A percentile compares a stretch with the other conserved stretches of the same genome.
Evolutionary conservation across 2,888 invertebrate genomes (phyloP).

Genomic region (Endomychus coccineus): DNA sequence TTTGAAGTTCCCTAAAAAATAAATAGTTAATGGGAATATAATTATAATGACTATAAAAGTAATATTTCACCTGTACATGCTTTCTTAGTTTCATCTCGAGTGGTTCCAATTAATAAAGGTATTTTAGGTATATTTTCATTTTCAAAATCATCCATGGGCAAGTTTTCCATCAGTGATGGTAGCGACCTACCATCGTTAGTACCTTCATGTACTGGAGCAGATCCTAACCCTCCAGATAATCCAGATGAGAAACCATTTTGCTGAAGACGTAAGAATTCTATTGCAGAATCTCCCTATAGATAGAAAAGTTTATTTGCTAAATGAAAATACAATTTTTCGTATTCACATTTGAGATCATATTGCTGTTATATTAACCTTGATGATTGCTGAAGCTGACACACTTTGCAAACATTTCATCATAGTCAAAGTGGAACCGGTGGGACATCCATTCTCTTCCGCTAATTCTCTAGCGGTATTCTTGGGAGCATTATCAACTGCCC

Average conservation of each 20-base stretch:
- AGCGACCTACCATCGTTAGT: conserved; percentile 57
- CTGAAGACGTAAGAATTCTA: conserved; percentile 51
- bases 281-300: conserved; percentile 51
- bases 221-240: conserved; percentile 53
- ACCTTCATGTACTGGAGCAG: conserved; percentile 64
- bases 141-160: conserved; percentile 55
- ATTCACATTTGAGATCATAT: no score
- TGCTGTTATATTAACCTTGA: no score
- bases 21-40: not conserved
- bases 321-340: no score
- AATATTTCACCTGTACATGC: conserved; percentile 49
- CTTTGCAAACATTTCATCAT: conserved; percentile 60
- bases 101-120: conserved; percentile 66
- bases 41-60: not conserved
- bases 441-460: conserved; percentile 58
- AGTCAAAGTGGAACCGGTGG: conserved; percentile 50
- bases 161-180: conserved; percentile 57
- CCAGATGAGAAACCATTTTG: conserved; percentile 56
- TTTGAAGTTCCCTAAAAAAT: conserved; percentile 33
- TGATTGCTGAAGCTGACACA: no score
- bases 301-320: no score
- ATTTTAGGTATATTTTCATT: conserved; percentile 50
- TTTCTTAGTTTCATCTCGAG: conserved; percentile 62
- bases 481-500: conserved; percentile 60
- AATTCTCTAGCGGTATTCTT: conserved; percentile 53